A percentile compares a stretch with the other conserved stretches of the same genome.
These are phyloP conservation scores for Sebastes nivosus DNA, from an alignment of 2,797 vertebrate species.

Conservation along the genomic window DNA sequence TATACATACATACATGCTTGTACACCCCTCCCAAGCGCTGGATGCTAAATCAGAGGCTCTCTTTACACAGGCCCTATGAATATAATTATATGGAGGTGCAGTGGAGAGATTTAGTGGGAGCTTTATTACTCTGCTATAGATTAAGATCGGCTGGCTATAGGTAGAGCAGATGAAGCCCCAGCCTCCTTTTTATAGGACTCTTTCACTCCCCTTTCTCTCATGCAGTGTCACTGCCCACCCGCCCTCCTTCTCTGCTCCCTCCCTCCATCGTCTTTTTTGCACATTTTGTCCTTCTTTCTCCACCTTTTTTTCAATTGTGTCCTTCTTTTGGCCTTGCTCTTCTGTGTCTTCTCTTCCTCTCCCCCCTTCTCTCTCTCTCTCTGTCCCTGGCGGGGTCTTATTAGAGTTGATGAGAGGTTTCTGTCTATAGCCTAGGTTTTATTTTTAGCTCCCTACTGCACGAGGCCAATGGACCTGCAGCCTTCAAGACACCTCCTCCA, in stretches of 20 bases:
- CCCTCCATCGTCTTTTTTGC: constrained; percentile 32
- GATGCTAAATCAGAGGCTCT: constrained; percentile 62
- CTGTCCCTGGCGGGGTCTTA: constrained; percentile 72
- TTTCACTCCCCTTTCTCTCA: constrained; percentile 24
- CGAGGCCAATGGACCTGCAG: constrained; percentile 60
- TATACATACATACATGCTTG: constrained; percentile 36
- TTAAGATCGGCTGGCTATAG: constrained; percentile 78
- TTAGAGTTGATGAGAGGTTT: constrained; percentile 77
- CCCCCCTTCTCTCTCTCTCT: not conserved
- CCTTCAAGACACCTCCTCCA: constrained; percentile 63
- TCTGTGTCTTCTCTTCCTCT: constrained; percentile 41
- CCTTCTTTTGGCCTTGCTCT: constrained; percentile 71
- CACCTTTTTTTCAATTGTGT: constrained; percentile 61
- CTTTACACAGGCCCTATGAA: constrained; percentile 73
- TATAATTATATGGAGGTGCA: constrained; percentile 77
- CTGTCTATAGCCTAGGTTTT: constrained; percentile 73
- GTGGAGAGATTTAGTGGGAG: constrained; percentile 74
- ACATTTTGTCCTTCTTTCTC: constrained; percentile 60
- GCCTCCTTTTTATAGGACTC: constrained; percentile 59
- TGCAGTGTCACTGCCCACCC: constrained; percentile 33
- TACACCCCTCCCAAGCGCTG: not conserved
- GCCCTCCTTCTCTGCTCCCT: constrained; percentile 11
- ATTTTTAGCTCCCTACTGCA: constrained; percentile 76
- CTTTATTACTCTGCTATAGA: constrained; percentile 76
- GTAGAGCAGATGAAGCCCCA: constrained; percentile 70